phyloP scores from a whole-genome alignment of 2,113 vertebrate species.

The Apus apus region DNA sequence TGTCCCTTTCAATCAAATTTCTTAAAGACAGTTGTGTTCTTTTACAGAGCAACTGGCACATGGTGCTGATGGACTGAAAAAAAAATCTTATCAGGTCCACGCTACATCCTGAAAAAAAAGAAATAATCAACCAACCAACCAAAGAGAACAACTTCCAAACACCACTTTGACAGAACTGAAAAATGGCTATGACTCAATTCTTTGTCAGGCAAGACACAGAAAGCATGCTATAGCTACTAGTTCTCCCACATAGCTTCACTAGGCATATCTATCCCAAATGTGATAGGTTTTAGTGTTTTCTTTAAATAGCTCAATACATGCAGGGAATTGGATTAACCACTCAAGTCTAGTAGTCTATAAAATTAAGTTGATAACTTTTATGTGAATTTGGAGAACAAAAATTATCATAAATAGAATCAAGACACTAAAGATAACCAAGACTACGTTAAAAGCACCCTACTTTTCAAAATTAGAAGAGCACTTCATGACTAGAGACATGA shows the following conservation, averaged over 20 bases:
- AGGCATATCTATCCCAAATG: not conserved
- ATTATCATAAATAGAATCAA: not conserved
- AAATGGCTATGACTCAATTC: not conserved
- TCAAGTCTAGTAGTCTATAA: not conserved
- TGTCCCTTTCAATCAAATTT: not conserved
- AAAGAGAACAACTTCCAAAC: not conserved
- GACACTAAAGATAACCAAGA: not conserved
- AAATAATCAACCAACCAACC: not conserved
- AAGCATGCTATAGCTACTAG: not conserved
- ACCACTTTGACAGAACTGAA: not conserved
- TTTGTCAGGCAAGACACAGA: not conserved
- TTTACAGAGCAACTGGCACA: not conserved
- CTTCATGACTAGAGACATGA: not conserved
- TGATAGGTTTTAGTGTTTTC: not conserved
- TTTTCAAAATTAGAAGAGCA: not conserved
- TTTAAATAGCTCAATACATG: not conserved
- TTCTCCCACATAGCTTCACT: not conserved
- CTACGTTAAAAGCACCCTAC: not conserved
- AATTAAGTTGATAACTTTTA: not conserved
- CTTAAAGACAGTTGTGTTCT: not conserved
- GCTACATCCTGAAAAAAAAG: not conserved
- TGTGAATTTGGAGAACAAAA: not conserved
- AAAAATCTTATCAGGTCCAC: not conserved
- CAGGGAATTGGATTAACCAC: not conserved
- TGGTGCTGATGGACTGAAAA: not conserved